Evolutionary conservation across 2,888 invertebrate genomes (phyloP), one percentile per base, ranked within the genome.

Genomic region (Sepioteuthis lessoniana): DNA sequence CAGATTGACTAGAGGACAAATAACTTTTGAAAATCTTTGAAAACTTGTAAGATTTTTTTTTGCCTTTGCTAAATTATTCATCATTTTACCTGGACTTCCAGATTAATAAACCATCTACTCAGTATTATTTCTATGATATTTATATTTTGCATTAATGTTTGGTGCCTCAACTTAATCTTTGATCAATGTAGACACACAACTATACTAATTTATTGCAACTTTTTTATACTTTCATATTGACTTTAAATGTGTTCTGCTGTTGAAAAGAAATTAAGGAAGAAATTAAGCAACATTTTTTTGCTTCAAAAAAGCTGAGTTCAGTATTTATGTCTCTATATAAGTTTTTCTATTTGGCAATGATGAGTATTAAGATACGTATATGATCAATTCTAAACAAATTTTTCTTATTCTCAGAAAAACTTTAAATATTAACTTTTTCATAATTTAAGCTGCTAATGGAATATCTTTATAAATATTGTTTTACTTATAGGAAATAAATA

Each of bases 1-100:
- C 76, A 76, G n/a, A 76, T 76, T 76, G 76, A 76, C 76, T 76
- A 35, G n/a, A 76, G 76, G 76, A 35, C n/a, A 76, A 76, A 76
- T 76, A 76, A 76, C 16, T 76, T 76, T 76, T 76, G 76, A 76
- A 76, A n/a, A 76, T 76, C 13, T 76, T 76, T n/a, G n/a, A 76
- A 76, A n/a, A n/a, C n/a, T 35, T 13, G 35, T 76, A 25, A 35
- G 4, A 35, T 35, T 55, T 21, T 55, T 50, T 55, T 5, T 55
- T 55, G 55, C 55, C 25, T 55, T 55, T 25, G 25, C 3, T 25
- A 25, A 55, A 55, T 55, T 55, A 55, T 28, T 55, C 55, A 55
- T 55, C 21, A 55, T 25, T 55, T 55, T 5, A 42, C 25, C 4
- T 55, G 21, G 3, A 25, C 55, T 55, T 55, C 25, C 55, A 55